A percentile compares a stretch with the other conserved stretches of the same genome.
Evolutionary conservation across 2,888 invertebrate species (phyloP).

Genomic region (Amorpha juglandis): DNA sequence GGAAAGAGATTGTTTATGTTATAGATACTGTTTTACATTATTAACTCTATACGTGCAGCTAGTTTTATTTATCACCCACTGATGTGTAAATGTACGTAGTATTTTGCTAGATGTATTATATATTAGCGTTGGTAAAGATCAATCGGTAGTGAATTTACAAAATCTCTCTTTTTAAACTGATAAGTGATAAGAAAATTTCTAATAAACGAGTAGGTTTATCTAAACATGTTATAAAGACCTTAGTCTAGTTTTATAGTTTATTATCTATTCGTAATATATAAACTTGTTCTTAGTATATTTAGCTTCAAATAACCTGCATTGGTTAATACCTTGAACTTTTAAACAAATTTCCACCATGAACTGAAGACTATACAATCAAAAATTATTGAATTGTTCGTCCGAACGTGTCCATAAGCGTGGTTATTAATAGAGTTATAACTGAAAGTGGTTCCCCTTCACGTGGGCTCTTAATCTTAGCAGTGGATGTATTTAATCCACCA

Average conservation of each 20-base stretch:
- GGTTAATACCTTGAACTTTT: too few relatives aligned
- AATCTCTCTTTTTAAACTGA: neutral
- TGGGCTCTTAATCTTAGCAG: conserved; percentile 70
- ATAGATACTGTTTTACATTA: conserved; percentile 61
- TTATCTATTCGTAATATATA: too few relatives aligned
- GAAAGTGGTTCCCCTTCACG: conserved; percentile 53
- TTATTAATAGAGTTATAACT: conserved; percentile 41
- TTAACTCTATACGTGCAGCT: conserved; percentile 56
- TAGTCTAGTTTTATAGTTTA: too few relatives aligned
- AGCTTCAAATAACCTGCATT: too few relatives aligned
- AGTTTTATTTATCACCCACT: conserved; percentile 31
- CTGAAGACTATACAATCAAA: neutral
- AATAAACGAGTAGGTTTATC: too few relatives aligned
- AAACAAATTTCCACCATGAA: neutral
- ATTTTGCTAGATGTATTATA: conserved; percentile 32
- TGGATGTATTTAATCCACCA: conserved; percentile 71
- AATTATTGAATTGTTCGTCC: conserved; percentile 26
- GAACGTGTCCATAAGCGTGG: conserved; percentile 31
- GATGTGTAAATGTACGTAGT: conserved; percentile 29
- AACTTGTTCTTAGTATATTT: too few relatives aligned
- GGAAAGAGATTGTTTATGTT: conserved; percentile 76
- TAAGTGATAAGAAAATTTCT: neutral
- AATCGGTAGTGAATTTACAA: neutral
- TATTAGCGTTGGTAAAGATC: conserved; percentile 2
- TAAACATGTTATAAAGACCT: too few relatives aligned